Conservation (phyloP, 2,888 invertebrate genomes). For the Ecliptopera silaceata region DNA sequence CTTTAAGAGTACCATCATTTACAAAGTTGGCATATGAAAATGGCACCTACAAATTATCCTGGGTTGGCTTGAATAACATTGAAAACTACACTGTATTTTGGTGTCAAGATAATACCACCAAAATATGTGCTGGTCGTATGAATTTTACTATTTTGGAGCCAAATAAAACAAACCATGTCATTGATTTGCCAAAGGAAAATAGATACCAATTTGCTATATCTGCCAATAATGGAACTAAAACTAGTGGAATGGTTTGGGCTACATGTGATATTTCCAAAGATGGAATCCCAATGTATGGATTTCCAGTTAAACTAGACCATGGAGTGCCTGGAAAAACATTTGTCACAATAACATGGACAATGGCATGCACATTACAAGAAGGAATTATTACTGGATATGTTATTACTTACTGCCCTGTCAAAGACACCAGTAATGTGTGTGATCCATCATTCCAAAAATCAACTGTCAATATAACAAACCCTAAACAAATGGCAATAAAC, state of each 20-base stretch:
- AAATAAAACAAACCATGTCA: constrained; percentile 76
- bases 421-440: constrained; percentile 80
- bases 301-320: constrained; percentile 63
- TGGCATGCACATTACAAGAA: constrained; percentile 89
- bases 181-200: constrained; percentile 83
- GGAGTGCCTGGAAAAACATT: constrained; percentile 65
- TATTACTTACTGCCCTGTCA: constrained; percentile 88
- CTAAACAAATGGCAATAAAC: constrained; percentile 77
- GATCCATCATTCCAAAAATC: constrained; percentile 68
- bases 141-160: constrained; percentile 67
- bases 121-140: constrained; percentile 81
- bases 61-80: constrained; percentile 84
- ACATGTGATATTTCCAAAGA: constrained; percentile 84
- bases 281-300: constrained; percentile 81
- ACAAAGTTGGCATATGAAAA: constrained; percentile 89
- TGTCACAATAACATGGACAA: constrained; percentile 86
- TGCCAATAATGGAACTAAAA: constrained; percentile 86
- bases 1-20: constrained; percentile 81
- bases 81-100: constrained; percentile 92
- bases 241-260: constrained; percentile 94
- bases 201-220: constrained; percentile 92
- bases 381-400: constrained; percentile 89
- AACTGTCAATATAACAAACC: constrained; percentile 63
- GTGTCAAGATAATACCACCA: constrained; percentile 82
- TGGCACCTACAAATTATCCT: constrained; percentile 88